Evolutionary conservation across 2,113 vertebrate genomes (phyloP).

Genomic region (Pardalotus punctatus): DNA sequence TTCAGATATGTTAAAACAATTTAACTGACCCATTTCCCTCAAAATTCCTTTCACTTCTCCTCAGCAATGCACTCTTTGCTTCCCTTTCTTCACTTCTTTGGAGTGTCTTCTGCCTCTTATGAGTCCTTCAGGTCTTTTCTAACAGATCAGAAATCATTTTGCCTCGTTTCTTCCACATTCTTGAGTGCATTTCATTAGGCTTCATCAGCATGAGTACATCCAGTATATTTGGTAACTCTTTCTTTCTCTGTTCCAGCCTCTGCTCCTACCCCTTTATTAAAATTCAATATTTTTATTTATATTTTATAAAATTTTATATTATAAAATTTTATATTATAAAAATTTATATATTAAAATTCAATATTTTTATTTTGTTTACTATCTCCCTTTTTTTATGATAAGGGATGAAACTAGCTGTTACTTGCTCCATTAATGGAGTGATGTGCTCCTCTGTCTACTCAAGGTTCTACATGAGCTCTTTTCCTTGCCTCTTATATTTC

Average conservation of each 20-base stretch:
- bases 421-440: neutral
- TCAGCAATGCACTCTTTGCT: neutral
- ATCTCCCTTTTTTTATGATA: neutral
- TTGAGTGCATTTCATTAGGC: neutral
- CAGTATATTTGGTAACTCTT: neutral
- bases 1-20: neutral
- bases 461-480: neutral
- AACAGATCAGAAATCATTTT: neutral
- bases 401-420: neutral
- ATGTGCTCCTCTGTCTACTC: neutral
- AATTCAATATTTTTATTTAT: neutral
- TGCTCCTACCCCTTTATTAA: neutral
- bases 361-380: neutral
- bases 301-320: too few species aligned
- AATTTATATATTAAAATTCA: neutral
- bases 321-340: too few species aligned
- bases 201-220: neutral
- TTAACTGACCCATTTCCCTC: neutral
- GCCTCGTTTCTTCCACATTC: neutral
- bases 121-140: neutral
- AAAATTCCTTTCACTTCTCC: neutral
- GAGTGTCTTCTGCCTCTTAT: neutral
- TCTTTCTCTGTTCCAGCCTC: neutral
- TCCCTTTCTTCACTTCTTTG: neutral
- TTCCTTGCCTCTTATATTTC: neutral